Evolutionary conservation across 2,113 vertebrate species (phyloP).

Genomic region (Phalacrocorax brasilianus): DNA sequence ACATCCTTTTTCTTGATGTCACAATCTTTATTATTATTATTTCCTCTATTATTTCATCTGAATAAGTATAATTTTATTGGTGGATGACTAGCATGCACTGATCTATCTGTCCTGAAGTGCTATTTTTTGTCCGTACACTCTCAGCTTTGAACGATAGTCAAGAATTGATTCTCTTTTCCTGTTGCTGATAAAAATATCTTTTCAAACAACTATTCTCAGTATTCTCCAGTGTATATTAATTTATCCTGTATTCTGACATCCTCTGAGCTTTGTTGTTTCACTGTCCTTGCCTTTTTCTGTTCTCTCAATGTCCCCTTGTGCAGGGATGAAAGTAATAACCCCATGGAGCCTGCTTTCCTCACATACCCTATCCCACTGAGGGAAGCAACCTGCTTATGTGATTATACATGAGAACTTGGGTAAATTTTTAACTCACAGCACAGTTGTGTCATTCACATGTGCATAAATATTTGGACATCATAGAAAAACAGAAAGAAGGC

Average conservation of each 20-base stretch:
- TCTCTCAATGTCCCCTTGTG: not conserved
- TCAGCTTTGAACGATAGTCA: not conserved
- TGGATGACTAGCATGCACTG: not conserved
- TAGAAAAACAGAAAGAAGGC: not conserved
- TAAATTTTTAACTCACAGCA: not conserved
- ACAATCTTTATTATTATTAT: not conserved
- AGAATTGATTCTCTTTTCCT: not conserved
- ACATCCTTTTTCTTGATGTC: not conserved
- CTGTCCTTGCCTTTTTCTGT: not conserved
- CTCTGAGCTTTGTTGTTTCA: not conserved
- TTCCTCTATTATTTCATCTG: not conserved
- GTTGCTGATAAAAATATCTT: constrained; percentile 1
- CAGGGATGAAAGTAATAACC: not conserved
- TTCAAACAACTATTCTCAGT: not conserved
- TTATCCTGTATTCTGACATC: not conserved
- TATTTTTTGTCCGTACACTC: not conserved
- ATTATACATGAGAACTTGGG: not conserved
- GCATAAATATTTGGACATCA: not conserved
- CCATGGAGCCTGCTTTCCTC: not conserved
- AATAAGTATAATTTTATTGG: not conserved
- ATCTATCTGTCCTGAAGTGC: not conserved
- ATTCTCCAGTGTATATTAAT: not conserved
- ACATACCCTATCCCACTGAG: not conserved
- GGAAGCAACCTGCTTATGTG: not conserved
- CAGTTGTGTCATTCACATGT: not conserved